phyloP scores from a whole-genome alignment of 1,140 invertebrate species.

The Neuroterus valhalla region DNA sequence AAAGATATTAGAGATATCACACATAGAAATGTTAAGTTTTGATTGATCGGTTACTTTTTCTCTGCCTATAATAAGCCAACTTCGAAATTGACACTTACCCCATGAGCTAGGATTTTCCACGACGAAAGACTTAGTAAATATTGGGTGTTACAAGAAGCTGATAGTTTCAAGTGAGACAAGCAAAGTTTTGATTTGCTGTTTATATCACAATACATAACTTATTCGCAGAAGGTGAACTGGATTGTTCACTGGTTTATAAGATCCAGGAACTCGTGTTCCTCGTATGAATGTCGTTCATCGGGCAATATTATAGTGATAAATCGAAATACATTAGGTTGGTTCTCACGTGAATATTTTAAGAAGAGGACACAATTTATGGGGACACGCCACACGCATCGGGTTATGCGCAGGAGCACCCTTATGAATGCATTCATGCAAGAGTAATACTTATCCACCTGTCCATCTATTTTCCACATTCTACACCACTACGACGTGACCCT shows the following conservation, averaged over 20 bases:
- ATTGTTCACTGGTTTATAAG: conserved; percentile 2
- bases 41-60: no score
- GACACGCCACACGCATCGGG: conserved; percentile 52
- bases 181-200: background rate
- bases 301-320: background rate
- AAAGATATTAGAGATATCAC: no score
- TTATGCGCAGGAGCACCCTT: conserved; percentile 38
- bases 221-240: conserved; percentile 12
- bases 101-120: no score
- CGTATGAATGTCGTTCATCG: background rate
- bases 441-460: conserved; percentile 59
- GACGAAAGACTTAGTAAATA: no score
- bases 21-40: no score
- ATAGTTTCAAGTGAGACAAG: no score
- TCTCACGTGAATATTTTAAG: conserved; percentile 58
- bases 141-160: no score
- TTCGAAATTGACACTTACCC: no score
- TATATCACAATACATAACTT: background rate
- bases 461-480: no score
- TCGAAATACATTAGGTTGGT: conserved; percentile 42
- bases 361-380: conserved; percentile 20
- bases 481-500: conserved; percentile 55
- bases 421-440: conserved; percentile 56
- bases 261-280: conserved; percentile 12
- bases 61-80: no score